These are phyloP conservation scores for Acrossocheilus fasciatus DNA, from an alignment of 2,797 vertebrate species.

Conservation along the genomic window DNA sequence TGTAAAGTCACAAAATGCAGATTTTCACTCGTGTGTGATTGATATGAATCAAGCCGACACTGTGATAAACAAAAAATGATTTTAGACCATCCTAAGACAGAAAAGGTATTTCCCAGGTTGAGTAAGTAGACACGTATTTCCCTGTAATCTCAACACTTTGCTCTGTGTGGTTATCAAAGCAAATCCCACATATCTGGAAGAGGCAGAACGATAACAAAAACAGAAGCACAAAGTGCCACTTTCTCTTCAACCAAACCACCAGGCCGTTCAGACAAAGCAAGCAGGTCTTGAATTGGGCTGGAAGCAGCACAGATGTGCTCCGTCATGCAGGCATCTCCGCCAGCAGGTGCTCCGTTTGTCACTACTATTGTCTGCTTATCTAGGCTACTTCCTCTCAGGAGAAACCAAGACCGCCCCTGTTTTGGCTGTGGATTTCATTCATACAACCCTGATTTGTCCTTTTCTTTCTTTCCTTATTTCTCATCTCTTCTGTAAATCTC, in stretches of 20 bases:
- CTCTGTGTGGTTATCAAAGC: constrained; percentile 65
- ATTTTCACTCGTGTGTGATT: not conserved
- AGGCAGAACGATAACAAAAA: constrained; percentile 73
- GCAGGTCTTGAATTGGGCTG: not conserved
- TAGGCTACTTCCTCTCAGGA: constrained; percentile 74
- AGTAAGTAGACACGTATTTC: not conserved
- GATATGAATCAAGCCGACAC: not conserved
- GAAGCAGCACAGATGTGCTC: constrained; percentile 62
- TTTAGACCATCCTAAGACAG: not conserved
- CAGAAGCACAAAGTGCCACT: constrained; percentile 72
- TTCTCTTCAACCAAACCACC: constrained; percentile 63
- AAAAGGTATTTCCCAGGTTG: not conserved
- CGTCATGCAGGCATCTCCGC: constrained; percentile 46
- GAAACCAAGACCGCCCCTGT: constrained; percentile 72
- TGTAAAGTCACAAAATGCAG: not conserved
- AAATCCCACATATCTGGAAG: constrained; percentile 74
- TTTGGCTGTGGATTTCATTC: constrained; percentile 72
- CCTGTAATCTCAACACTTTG: constrained; percentile 1
- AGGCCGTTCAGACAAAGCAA: constrained; percentile 24
- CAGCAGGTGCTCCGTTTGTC: constrained; percentile 76
- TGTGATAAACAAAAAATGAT: not conserved
- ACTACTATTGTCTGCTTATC: constrained; percentile 79
- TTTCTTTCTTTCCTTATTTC: constrained; percentile 41
- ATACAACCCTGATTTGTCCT: constrained; percentile 22
- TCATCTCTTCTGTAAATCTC: constrained; percentile 44